phyloP scores from a whole-genome alignment of 2,888 invertebrate species.

The Aethes cnicana region DNA sequence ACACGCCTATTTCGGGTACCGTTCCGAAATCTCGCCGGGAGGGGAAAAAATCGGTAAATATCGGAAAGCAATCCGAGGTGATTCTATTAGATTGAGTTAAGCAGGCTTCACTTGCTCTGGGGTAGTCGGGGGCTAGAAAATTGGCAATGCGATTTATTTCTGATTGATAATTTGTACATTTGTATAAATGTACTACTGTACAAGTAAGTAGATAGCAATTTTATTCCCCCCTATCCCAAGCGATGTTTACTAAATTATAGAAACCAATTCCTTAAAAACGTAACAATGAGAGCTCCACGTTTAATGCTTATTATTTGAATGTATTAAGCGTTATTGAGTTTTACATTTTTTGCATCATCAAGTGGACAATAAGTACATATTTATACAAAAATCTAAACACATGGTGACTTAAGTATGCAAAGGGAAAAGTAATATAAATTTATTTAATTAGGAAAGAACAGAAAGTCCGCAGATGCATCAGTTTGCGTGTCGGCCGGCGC shows the following conservation, averaged over 20 bases:
- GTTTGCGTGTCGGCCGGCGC: conserved; percentile 62
- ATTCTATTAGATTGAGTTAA: conserved; percentile 79
- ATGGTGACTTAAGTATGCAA: not conserved
- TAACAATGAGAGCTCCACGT: no score
- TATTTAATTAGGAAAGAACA: conserved; percentile 22
- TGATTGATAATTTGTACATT: conserved; percentile 36
- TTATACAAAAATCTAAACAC: not conserved
- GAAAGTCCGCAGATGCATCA: conserved; percentile 24
- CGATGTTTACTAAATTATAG: no score
- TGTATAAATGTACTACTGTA: conserved; percentile 18
- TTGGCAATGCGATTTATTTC: conserved; percentile 47
- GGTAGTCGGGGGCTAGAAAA: conserved; percentile 50
- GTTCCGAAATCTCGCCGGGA: conserved; percentile 69
- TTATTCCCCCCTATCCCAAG: no score
- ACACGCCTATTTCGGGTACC: conserved; percentile 76
- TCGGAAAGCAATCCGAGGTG: conserved; percentile 78
- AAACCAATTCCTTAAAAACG: no score
- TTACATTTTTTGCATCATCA: no score
- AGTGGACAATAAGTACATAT: no score
- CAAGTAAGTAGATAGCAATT: no score
- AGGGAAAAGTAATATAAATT: conserved; percentile 11
- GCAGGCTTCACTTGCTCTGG: conserved; percentile 58
- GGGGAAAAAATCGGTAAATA: conserved; percentile 80
- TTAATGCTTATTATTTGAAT: no score
- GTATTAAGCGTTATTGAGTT: no score